Conservation (phyloP, 2,113 vertebrate species). For the Channa maculata region DNA sequence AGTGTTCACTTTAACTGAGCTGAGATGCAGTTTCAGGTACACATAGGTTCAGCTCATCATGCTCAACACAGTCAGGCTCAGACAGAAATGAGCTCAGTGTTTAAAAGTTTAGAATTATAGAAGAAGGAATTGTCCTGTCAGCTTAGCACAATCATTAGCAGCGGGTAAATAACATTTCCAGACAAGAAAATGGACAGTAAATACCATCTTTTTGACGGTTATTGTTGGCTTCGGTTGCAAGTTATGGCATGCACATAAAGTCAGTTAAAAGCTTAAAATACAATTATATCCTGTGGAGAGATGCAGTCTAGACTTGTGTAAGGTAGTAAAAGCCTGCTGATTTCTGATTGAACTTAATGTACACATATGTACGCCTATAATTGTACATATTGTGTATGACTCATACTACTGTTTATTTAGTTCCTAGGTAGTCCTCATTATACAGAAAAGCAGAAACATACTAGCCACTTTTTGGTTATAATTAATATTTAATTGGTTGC, state of each 20-base stretch:
- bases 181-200: constrained; percentile 16
- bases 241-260: constrained; percentile 18
- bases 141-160: constrained; percentile 13
- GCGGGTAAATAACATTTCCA: constrained; percentile 55
- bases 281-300: constrained; percentile 19
- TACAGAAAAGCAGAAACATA: background rate
- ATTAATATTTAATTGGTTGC: too few species aligned
- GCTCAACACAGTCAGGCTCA: constrained; percentile 22
- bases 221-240: constrained; percentile 29
- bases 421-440: background rate
- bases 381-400: background rate
- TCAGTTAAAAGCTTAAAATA: constrained; percentile 17
- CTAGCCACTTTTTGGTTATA: too few species aligned
- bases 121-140: constrained; percentile 46
- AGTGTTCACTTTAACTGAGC: background rate
- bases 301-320: constrained; percentile 6
- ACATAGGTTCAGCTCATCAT: constrained; percentile 19
- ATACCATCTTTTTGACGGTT: constrained; percentile 27
- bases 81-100: constrained; percentile 57
- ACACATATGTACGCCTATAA: background rate
- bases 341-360: background rate
- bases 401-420: background rate
- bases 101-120: constrained; percentile 57
- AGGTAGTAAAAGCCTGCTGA: background rate
- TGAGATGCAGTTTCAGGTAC: constrained; percentile 1